Percentiles rank a stretch among this genome's conserved stretches.
phyloP scores from a whole-genome alignment of 2,113 vertebrate species.

The Chauna torquata region DNA sequence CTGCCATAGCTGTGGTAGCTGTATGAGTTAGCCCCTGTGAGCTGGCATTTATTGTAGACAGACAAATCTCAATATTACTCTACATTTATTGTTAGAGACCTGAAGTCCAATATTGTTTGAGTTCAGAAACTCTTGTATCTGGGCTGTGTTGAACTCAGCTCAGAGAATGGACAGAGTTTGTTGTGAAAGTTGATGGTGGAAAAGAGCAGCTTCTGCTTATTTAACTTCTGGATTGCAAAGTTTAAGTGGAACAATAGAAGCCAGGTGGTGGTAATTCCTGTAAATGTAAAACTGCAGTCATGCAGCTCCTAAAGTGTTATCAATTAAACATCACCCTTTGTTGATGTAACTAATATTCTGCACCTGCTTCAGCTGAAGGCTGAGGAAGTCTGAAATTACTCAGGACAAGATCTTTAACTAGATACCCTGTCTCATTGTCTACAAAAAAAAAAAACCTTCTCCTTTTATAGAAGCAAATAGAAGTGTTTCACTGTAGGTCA shows the following conservation, averaged over 20 bases:
- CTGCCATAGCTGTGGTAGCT: background rate
- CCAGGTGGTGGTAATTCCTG: background rate
- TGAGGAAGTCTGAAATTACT: background rate
- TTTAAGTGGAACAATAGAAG: background rate
- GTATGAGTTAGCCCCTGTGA: background rate
- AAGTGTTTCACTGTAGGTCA: background rate
- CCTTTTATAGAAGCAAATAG: background rate
- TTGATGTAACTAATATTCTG: background rate
- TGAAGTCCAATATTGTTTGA: background rate
- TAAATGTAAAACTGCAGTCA: background rate
- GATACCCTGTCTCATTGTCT: background rate
- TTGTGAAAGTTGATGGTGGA: background rate
- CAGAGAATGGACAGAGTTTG: background rate
- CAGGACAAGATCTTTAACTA: background rate
- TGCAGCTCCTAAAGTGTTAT: rapidly evolving
- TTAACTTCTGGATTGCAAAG: background rate
- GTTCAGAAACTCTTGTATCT: background rate
- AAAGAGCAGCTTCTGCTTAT: background rate
- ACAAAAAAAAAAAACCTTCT: background rate
- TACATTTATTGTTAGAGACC: background rate
- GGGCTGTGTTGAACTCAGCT: background rate
- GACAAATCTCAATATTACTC: background rate
- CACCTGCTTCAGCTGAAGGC: background rate
- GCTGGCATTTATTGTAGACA: background rate
- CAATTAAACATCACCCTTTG: background rate